Base-by-base conservation (phyloP, 2,113 vertebrate genomes). In the Gobius niger region DNA sequence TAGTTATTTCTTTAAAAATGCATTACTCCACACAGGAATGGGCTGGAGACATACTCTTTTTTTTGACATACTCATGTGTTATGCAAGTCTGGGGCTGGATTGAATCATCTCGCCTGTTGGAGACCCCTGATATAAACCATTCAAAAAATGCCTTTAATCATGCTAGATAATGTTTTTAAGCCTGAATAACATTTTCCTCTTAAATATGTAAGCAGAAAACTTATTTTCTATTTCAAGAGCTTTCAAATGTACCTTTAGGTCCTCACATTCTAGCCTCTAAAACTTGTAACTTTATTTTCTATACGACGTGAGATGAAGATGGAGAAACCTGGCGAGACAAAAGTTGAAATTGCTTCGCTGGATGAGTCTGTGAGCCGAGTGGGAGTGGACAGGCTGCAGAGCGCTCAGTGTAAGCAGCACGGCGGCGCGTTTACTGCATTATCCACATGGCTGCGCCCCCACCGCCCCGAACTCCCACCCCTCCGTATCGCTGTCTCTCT, bases 311-410 rank as follows among this genome's bases (percentile, higher is more conserved):
- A 78, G 74, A 34, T 54, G 50, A 68, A 53, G 67, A 65, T 64
- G 63, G 78, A 63, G 24, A 81, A 89, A 80, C 65, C 75, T 54
- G 75, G 71, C 34, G 60, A 85, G 66, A 81, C 70, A 78, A 86
- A 85, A 73, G 70, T 73, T 85, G 64, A 89, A 86, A 87, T 85
- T 83, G 81, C 76, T 68, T 85, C 73, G 76, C 57, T 78, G 54
- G 47, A 73, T 60, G 71, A 82, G 57, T 76, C 68, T 61, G 47
- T 53, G 44, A 78, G 67, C 73, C 40, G 76, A 59, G 80, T n/a
- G 73, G 78, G 72, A 83, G 83, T 83, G 50, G 15, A 9, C n/a
- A 9, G 50, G n/a, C 24, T 3, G 7, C 50, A 9, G 50, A 52
- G 50, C 50, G 15, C 50, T 8, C 15, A 2, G 14, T 7, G 15